phyloP scores from a whole-genome alignment of 2,888 invertebrate species.

The Dusona sp. region DNA sequence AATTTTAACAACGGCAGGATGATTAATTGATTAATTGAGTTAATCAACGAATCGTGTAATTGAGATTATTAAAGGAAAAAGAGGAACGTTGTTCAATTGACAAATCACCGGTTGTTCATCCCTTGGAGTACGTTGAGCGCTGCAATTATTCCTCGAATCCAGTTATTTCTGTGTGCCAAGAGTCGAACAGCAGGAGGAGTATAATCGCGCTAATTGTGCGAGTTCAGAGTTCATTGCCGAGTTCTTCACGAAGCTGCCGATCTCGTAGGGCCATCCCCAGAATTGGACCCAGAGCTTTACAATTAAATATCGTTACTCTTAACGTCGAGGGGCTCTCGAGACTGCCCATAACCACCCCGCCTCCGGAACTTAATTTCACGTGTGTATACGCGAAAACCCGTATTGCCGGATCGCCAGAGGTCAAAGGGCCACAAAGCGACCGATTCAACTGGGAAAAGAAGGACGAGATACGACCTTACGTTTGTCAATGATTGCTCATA shows the following conservation, averaged over 20 bases:
- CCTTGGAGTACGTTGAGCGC: neutral
- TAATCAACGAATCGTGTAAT: neutral
- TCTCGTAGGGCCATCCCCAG: constrained; percentile 4
- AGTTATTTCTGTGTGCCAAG: neutral
- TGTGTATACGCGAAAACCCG: neutral
- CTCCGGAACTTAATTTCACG: neutral
- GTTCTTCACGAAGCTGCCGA: constrained; percentile 18
- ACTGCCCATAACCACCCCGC: neutral
- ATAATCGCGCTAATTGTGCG: constrained; percentile 4
- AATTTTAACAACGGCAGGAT: neutral
- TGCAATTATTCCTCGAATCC: neutral
- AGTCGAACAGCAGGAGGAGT: neutral
- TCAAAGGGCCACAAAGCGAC: neutral
- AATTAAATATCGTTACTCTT: constrained; percentile 64
- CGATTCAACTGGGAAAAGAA: neutral
- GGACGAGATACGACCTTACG: neutral
- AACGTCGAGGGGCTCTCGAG: constrained; percentile 1
- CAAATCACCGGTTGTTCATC: neutral
- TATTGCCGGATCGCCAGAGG: neutral
- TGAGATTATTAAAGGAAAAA: neutral
- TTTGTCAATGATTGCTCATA: neutral
- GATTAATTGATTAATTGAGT: neutral
- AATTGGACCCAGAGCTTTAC: constrained; percentile 34
- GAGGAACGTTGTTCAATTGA: neutral
- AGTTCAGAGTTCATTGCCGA: neutral